Conservation (phyloP, 2,888 invertebrate species). For the Pinctada fucata region DNA sequence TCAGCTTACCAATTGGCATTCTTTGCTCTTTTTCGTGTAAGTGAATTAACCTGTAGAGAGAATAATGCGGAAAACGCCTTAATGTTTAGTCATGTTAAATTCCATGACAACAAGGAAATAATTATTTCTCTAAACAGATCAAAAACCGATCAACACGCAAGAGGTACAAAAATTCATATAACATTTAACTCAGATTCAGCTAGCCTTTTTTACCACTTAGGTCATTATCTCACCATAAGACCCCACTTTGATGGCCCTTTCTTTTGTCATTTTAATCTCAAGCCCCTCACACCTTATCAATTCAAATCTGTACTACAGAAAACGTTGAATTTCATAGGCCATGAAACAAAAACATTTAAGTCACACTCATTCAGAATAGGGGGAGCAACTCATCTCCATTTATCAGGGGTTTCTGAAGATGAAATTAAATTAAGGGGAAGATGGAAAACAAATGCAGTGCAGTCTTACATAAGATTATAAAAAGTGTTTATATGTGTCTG, state of each 20-base stretch:
- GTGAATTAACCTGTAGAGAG: not conserved
- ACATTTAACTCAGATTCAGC: not conserved
- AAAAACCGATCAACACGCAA: not conserved
- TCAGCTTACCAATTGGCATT: not conserved
- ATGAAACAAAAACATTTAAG: slow-evolving; percentile 14
- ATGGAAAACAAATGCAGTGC: slow-evolving; percentile 26
- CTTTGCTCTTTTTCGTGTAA: slow-evolving; percentile 1
- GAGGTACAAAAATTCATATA: not conserved
- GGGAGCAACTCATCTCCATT: slow-evolving; percentile 20
- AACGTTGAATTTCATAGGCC: not conserved
- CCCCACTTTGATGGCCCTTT: not conserved
- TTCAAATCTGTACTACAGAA: slow-evolving; percentile 19
- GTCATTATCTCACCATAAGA: not conserved
- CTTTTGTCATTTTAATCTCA: slow-evolving; percentile 11
- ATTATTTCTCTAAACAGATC: not conserved
- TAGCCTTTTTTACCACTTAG: not conserved
- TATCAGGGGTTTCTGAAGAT: slow-evolving; percentile 1
- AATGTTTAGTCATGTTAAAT: not conserved
- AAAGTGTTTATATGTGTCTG: no score
- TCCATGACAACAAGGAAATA: not conserved
- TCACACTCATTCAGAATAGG: slow-evolving; percentile 35
- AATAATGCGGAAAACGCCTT: not conserved
- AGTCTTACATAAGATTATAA: slow-evolving; percentile 22
- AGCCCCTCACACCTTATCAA: slow-evolving; percentile 13
- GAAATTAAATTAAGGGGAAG: slow-evolving; percentile 23